phyloP scores from a whole-genome alignment of 2,888 invertebrate genomes.

The Nezara viridula region DNA sequence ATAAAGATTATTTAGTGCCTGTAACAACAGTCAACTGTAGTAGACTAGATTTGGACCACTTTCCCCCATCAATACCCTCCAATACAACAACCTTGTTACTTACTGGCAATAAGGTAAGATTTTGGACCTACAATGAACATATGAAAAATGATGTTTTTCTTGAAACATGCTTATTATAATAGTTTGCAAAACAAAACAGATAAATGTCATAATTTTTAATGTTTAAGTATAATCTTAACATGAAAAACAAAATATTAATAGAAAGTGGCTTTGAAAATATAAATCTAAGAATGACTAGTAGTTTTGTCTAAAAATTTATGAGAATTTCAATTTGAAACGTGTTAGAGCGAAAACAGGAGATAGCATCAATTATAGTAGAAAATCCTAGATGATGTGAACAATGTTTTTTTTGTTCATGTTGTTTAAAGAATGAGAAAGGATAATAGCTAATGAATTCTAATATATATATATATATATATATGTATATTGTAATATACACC shows the following conservation, averaged over 20 bases:
- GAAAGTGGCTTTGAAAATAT: too few species aligned
- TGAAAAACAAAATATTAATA: too few species aligned
- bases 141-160: not conserved
- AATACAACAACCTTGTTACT: conserved; percentile 78
- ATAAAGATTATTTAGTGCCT: conserved; percentile 72
- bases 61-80: conserved; percentile 76
- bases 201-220: not conserved
- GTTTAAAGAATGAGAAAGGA: too few species aligned
- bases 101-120: conserved; percentile 76
- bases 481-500: too few species aligned
- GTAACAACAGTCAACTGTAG: conserved; percentile 81
- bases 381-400: too few species aligned
- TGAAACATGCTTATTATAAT: not conserved
- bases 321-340: too few species aligned
- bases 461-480: too few species aligned
- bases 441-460: too few species aligned
- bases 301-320: too few species aligned
- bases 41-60: conserved; percentile 71
- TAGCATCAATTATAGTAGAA: too few species aligned
- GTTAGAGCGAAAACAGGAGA: too few species aligned
- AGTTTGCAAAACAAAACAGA: not conserved
- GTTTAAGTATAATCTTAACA: not conserved
- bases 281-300: too few species aligned
- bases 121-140: not conserved
- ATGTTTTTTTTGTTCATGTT: not conserved